phyloP scores from a whole-genome alignment of 2,888 invertebrate species.

The Thera britannica region DNA sequence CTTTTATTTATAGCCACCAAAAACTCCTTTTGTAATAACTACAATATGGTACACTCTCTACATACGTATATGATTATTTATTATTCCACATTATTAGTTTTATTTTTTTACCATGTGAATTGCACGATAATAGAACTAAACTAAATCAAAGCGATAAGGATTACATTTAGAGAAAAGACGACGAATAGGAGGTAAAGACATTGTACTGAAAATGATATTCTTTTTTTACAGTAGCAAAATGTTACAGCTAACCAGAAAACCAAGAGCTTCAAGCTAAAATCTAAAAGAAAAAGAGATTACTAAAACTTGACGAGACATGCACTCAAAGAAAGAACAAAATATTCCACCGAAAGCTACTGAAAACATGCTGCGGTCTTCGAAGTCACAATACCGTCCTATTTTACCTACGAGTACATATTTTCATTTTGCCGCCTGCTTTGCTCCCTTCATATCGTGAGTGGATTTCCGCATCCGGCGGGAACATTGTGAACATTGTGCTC shows the following conservation, averaged over 20 bases:
- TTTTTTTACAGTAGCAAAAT: too few relatives aligned
- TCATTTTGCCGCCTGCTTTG: slow-evolving; percentile 53
- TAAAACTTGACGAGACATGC: neutral
- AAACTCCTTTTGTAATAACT: slow-evolving; percentile 10
- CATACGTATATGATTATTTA: slow-evolving; percentile 2
- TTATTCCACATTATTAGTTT: neutral
- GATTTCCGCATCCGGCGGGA: slow-evolving; percentile 65
- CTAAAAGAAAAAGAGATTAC: neutral
- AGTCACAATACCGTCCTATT: slow-evolving; percentile 20
- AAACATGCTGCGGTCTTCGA: slow-evolving; percentile 5
- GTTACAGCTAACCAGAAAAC: too few relatives aligned
- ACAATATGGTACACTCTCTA: slow-evolving; percentile 1
- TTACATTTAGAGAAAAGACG: too few relatives aligned
- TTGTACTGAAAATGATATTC: too few relatives aligned
- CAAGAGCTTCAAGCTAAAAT: too few relatives aligned
- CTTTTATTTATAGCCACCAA: slow-evolving; percentile 14
- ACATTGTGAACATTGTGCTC: slow-evolving; percentile 64
- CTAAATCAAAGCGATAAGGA: too few relatives aligned
- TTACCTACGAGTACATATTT: slow-evolving; percentile 45
- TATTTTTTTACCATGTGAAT: neutral
- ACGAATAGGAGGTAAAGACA: too few relatives aligned
- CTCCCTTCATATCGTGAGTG: slow-evolving; percentile 68
- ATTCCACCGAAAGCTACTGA: neutral
- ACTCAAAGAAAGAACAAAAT: neutral
- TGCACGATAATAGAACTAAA: neutral